These are phyloP conservation scores for Dryas iulia DNA, from an alignment of 1,140 invertebrate species.

Conservation along the genomic window DNA sequence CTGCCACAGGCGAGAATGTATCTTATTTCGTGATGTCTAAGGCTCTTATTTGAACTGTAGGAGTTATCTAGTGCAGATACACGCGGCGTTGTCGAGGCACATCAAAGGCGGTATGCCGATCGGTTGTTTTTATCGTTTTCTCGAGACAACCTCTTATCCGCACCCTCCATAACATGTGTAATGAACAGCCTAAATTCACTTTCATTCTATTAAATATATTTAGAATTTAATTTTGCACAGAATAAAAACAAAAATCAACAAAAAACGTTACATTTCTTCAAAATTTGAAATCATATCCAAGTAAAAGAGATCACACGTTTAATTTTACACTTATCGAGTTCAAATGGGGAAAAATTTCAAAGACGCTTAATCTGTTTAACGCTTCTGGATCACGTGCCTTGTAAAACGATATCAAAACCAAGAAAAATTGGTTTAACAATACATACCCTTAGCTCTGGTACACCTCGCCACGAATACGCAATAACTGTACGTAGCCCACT, in stretches of 20 bases:
- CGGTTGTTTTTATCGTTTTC: conserved; percentile 48
- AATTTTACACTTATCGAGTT: neutral
- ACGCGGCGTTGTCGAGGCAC: conserved; percentile 23
- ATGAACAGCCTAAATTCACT: conserved; percentile 23
- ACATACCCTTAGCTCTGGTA: conserved; percentile 3
- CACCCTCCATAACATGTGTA: conserved; percentile 14
- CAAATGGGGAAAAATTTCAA: neutral
- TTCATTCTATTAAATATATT: conserved; percentile 1
- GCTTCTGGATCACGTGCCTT: conserved; percentile 18
- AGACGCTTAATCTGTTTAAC: neutral
- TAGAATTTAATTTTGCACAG: neutral
- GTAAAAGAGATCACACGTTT: neutral
- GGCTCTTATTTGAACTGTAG: neutral
- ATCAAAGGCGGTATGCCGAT: conserved; percentile 42
- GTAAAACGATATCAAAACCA: conserved; percentile 27
- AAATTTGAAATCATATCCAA: too few species aligned
- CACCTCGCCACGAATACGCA: conserved; percentile 30
- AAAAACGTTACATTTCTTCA: too few species aligned
- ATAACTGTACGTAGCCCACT: conserved; percentile 41
- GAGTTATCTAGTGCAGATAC: neutral
- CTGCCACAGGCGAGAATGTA: neutral
- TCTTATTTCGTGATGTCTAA: neutral
- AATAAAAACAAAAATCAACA: too few species aligned
- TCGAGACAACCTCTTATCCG: conserved; percentile 26
- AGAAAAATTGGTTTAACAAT: conserved; percentile 30